Evolutionary conservation across 2,113 vertebrate species (phyloP), one percentile per base, ranked within the genome.

Genomic region (Phocoena phocoena): DNA sequence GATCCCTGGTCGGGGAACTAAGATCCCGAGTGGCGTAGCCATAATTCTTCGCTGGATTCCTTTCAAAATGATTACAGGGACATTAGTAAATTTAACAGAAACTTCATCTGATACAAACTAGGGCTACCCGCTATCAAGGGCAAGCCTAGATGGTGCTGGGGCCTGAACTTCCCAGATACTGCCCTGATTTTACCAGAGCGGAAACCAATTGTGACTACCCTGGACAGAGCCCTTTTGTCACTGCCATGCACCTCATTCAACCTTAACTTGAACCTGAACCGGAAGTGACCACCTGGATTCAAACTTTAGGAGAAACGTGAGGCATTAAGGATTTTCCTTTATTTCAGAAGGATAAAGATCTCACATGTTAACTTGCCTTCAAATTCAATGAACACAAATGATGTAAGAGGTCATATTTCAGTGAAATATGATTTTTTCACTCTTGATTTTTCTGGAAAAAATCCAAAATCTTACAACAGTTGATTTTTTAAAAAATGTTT

Each of bases 51-150:
- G 44, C 25, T 85, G 31, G 50, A 77, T 90, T 93, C 41, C 33
- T 74, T 62, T 83, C 58, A 90, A 90, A 94, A 79, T 81, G 21
- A 90, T 33, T 36, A 50, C 11, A 50, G 36, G 23, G 15, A 28
- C 26, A 41, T 53, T 81, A 58, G 41, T 38, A 89, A 71, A 74
- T 74, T 90, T 62, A 96, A 90, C 63, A 70, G 36, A 96, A 96
- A 50, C 5, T n/a, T 67, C n/a, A 71, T 33, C 28, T 70, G 55
- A 86, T 44, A 85, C 6, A 94, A 77, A 83, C 21, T 60, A 65
- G 41, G 23, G 36, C 31, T 67, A 13, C 11, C 21, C 38, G 10
- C 3, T 14, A 62, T 23, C 55, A 79, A 90, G 62, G 14, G 47
- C 25, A 90, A 95, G 7, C 26, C 26, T 67, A 2, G 58, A 36